Evolutionary conservation across 2,797 vertebrate species (phyloP).

Genomic region (Pangasius larnaudii): DNA sequence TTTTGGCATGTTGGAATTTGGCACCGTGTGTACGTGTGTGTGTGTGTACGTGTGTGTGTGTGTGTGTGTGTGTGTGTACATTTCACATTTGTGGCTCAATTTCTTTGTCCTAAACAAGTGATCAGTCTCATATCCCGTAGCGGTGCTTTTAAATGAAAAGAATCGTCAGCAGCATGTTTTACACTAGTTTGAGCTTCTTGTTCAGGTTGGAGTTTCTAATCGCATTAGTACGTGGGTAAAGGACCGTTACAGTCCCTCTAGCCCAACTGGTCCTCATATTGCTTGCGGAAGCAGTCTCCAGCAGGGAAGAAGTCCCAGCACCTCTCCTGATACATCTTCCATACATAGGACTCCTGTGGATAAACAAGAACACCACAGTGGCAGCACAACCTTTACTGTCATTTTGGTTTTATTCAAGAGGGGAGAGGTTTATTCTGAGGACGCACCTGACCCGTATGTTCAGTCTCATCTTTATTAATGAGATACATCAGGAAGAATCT

Average conservation of each 20-base stretch:
- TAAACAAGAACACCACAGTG: not conserved
- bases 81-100: slow-evolving; percentile 43
- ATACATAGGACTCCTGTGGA: slow-evolving; percentile 93
- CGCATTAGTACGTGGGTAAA: slow-evolving; percentile 36
- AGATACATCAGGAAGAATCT: slow-evolving; percentile 99
- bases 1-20: slow-evolving; percentile 58
- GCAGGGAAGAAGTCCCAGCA: slow-evolving; percentile 99
- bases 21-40: not conserved
- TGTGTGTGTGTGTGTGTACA: not conserved
- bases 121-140: not conserved
- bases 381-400: slow-evolving; percentile 58
- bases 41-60: too few relatives aligned
- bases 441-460: slow-evolving; percentile 94
- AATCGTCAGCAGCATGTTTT: slow-evolving; percentile 37
- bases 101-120: slow-evolving; percentile 33
- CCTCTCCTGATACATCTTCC: slow-evolving; percentile 99
- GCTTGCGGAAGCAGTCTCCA: slow-evolving; percentile 97
- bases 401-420: slow-evolving; percentile 22
- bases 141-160: slow-evolving; percentile 31
- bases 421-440: slow-evolving; percentile 41
- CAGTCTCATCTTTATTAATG: slow-evolving; percentile 99
- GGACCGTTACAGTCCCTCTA: slow-evolving; percentile 66
- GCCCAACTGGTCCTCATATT: slow-evolving; percentile 95
- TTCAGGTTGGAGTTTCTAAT: slow-evolving; percentile 34
- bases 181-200: slow-evolving; percentile 46